Percentiles rank a stretch among this genome's conserved stretches.
phyloP scores from a whole-genome alignment of 2,797 vertebrate species.

The Leptatherina wallacei region DNA sequence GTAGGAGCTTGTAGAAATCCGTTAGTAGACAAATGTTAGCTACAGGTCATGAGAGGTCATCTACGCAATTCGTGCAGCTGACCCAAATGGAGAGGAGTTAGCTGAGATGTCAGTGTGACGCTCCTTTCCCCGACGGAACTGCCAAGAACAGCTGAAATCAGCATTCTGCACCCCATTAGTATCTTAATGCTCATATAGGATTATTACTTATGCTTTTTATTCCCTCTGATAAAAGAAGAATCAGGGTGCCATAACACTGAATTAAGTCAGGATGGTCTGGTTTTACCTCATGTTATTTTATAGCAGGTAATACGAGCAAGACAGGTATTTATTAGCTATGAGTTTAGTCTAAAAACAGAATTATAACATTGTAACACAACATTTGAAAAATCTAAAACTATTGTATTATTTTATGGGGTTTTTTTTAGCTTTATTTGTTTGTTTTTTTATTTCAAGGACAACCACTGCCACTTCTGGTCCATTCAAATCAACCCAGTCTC shows the following conservation, averaged over 20 bases:
- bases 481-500: background rate
- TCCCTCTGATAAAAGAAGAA: slow-evolving; percentile 11
- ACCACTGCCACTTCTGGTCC: background rate
- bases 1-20: slow-evolving; percentile 11
- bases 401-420: background rate
- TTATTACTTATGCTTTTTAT: slow-evolving; percentile 9
- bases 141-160: slow-evolving; percentile 29
- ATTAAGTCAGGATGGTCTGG: background rate
- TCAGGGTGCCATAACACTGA: background rate
- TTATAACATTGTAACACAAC: background rate
- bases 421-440: background rate
- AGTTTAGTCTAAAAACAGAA: background rate
- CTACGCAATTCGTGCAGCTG: slow-evolving; percentile 1
- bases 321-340: background rate
- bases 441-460: background rate
- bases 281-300: background rate
- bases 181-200: slow-evolving; percentile 12
- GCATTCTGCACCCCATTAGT: slow-evolving; percentile 14
- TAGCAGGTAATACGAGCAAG: background rate
- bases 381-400: background rate
- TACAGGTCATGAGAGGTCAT: slow-evolving; percentile 40
- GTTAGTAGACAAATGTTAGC: slow-evolving; percentile 13
- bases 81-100: slow-evolving; percentile 36
- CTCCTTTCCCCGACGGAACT: slow-evolving; percentile 23
- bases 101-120: slow-evolving; percentile 16